These are phyloP conservation scores for Clavelina lepadiformis DNA, from an alignment of 23 tunicate species.

Conservation along the genomic window DNA sequence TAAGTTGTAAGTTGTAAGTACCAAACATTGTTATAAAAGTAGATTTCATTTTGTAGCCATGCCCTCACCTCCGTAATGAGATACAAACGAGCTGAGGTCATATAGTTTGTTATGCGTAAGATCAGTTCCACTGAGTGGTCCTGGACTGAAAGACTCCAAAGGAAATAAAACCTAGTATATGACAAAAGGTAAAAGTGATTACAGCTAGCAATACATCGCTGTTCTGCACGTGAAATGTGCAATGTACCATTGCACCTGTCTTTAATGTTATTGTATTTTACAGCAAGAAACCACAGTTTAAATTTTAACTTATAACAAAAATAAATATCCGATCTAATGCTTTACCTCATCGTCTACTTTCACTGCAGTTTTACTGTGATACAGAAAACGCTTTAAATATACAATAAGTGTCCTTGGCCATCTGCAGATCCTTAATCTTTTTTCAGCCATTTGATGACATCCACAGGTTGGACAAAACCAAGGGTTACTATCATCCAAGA, in stretches of 20 bases:
- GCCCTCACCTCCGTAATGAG: slow-evolving; percentile 53
- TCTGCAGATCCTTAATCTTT: slow-evolving; percentile 36
- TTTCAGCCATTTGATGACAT: slow-evolving; percentile 45
- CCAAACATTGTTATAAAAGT: no score
- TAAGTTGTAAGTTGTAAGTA: no score
- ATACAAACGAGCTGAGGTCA: slow-evolving; percentile 36
- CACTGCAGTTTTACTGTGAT: slow-evolving; percentile 57
- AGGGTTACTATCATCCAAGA: slow-evolving; percentile 43
- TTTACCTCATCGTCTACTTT: slow-evolving; percentile 67
- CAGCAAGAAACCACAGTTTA: no score
- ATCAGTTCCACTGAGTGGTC: slow-evolving; percentile 36
- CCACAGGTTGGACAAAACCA: slow-evolving; percentile 58
- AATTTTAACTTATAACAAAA: no score
- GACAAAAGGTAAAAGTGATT: background rate
- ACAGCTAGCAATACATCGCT: no score
- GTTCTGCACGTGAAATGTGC: no score
- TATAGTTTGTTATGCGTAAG: slow-evolving; percentile 17
- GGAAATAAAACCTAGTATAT: slow-evolving; percentile 38
- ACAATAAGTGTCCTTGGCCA: slow-evolving; percentile 61
- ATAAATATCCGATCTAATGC: no score
- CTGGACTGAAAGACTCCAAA: slow-evolving; percentile 44
- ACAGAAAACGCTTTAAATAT: slow-evolving; percentile 53
- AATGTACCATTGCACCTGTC: no score
- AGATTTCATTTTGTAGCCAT: background rate
- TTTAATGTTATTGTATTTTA: no score